phyloP scores from a whole-genome alignment of 2,113 vertebrate species.

The Promerops cafer region DNA sequence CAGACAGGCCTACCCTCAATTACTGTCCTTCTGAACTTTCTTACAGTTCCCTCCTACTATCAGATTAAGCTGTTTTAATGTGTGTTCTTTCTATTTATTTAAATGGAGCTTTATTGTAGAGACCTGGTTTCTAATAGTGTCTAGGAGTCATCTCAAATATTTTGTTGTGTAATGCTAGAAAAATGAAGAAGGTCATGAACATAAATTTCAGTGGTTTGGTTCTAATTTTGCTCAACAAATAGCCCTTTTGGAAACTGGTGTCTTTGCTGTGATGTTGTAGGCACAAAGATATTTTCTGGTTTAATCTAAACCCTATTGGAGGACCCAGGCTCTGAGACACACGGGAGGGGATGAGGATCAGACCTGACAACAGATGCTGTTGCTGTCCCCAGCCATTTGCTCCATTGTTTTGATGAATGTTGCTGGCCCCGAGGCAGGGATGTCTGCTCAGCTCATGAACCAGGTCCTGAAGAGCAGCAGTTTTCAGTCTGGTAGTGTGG shows the following conservation, averaged over 20 bases:
- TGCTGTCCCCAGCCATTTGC: background rate
- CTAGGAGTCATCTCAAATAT: background rate
- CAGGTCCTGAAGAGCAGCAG: background rate
- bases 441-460: background rate
- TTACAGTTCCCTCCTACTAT: background rate
- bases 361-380: background rate
- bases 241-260: background rate
- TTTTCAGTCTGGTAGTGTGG: background rate
- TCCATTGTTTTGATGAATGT: background rate
- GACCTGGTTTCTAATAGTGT: background rate
- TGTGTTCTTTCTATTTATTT: background rate
- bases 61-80: background rate
- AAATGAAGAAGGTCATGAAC: background rate
- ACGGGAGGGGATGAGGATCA: background rate
- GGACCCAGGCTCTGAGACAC: background rate
- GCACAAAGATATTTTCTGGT: background rate
- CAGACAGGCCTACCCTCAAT: background rate
- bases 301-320: background rate
- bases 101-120: background rate
- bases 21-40: background rate
- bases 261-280: background rate
- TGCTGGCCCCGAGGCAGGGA: background rate
- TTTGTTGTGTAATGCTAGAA: background rate
- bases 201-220: background rate
- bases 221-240: background rate